A percentile compares a stretch with the other conserved stretches of the same genome.
Evolutionary conservation across 23 tunicate species (phyloP).

Genomic region (Styela clava): DNA sequence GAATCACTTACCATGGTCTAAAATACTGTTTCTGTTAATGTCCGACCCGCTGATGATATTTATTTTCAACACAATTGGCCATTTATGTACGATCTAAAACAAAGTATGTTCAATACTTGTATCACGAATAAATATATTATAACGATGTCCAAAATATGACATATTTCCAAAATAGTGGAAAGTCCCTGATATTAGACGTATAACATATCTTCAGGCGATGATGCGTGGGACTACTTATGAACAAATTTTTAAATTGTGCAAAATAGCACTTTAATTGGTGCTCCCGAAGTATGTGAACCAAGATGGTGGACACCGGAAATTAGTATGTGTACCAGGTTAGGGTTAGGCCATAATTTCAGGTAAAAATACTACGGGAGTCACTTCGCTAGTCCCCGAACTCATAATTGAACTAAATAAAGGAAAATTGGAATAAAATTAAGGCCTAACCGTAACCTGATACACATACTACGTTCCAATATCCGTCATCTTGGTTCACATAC

Average conservation of each 20-base stretch:
- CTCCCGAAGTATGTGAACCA: too few species aligned
- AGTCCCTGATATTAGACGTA: background rate
- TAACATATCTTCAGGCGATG: background rate
- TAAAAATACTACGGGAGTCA: too few species aligned
- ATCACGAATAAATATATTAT: background rate
- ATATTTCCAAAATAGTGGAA: background rate
- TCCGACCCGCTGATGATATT: background rate
- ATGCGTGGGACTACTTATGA: too few species aligned
- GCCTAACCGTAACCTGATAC: too few species aligned
- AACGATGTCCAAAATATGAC: background rate
- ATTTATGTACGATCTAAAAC: conserved; percentile 7
- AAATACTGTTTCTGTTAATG: conserved; percentile 2
- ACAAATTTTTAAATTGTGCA: background rate
- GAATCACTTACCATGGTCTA: conserved; percentile 7
- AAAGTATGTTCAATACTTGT: too few species aligned
- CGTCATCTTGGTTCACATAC: background rate
- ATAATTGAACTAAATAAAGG: too few species aligned
- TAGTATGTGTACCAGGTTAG: too few species aligned
- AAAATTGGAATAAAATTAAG: too few species aligned
- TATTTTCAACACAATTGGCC: background rate
- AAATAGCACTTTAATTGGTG: background rate
- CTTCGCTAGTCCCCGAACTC: too few species aligned
- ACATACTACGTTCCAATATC: too few species aligned
- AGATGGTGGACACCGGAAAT: too few species aligned
- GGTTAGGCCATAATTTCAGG: too few species aligned